These are phyloP conservation scores for Melanocharis versteri DNA, from an alignment of 2,113 vertebrate species.

Conservation along the genomic window DNA sequence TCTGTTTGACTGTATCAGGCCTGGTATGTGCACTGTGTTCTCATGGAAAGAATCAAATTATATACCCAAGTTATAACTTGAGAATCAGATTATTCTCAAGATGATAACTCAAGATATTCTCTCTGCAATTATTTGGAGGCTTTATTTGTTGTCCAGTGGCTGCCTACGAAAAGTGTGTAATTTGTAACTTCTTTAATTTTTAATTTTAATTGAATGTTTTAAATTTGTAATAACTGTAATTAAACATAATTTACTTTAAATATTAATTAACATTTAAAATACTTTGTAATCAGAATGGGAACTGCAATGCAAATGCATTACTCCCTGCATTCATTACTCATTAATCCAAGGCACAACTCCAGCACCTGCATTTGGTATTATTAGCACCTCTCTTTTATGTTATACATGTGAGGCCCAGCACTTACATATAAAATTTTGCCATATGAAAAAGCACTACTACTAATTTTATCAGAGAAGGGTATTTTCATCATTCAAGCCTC, in stretches of 20 bases:
- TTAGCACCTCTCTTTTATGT: background rate
- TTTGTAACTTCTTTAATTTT: background rate
- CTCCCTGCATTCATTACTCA: background rate
- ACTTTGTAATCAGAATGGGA: background rate
- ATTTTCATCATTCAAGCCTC: background rate
- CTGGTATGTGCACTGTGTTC: background rate
- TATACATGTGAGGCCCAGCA: background rate
- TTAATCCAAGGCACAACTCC: background rate
- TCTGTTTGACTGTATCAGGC: background rate
- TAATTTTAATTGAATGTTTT: background rate
- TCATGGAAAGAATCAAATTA: background rate
- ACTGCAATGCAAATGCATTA: background rate
- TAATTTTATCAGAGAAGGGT: background rate
- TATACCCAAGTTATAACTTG: too few relatives aligned
- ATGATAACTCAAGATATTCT: background rate
- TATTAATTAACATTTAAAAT: background rate
- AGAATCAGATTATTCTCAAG: too few relatives aligned
- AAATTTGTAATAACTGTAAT: background rate
- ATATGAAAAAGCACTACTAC: background rate
- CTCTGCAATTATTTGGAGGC: background rate
- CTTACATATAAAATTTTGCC: background rate
- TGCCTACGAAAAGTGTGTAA: background rate
- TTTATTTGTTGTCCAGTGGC: background rate
- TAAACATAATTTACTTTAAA: background rate
- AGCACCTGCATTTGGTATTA: background rate